Conservation (phyloP, 2,797 vertebrate species). For the Xenops minutus region DNA sequence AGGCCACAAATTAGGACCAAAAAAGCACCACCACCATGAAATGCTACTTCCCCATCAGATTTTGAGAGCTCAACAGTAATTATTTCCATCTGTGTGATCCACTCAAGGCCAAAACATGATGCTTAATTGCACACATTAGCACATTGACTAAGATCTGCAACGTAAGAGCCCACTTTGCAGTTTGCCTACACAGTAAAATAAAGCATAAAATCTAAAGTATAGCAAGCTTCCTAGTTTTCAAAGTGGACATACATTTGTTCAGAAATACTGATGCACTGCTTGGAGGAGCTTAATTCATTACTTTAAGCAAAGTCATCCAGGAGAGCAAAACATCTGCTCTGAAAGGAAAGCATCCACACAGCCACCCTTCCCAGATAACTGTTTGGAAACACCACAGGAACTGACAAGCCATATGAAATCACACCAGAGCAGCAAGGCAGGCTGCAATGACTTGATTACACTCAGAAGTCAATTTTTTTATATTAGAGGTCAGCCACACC, state of each 20-base stretch:
- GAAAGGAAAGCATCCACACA: background rate
- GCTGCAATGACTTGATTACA: background rate
- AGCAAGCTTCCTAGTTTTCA: background rate
- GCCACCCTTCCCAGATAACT: background rate
- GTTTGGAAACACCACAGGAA: background rate
- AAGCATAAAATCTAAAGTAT: background rate
- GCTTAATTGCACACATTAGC: background rate
- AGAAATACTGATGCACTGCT: background rate
- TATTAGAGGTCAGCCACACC: background rate
- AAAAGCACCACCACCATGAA: background rate
- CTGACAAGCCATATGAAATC: background rate
- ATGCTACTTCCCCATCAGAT: background rate
- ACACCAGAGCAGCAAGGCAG: background rate
- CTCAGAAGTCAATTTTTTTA: background rate
- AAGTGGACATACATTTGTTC: accelerated
- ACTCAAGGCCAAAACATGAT: background rate
- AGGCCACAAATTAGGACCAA: background rate
- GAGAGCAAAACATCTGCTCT: background rate
- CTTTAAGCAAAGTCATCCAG: background rate
- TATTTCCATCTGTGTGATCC: background rate
- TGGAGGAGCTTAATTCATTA: background rate
- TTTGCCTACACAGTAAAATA: background rate
- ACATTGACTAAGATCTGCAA: accelerated
- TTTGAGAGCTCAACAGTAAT: background rate
- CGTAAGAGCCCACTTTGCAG: background rate